Evolutionary conservation across 1,140 invertebrate genomes (phyloP).

Genomic region (Cyphomyrmex costatus): DNA sequence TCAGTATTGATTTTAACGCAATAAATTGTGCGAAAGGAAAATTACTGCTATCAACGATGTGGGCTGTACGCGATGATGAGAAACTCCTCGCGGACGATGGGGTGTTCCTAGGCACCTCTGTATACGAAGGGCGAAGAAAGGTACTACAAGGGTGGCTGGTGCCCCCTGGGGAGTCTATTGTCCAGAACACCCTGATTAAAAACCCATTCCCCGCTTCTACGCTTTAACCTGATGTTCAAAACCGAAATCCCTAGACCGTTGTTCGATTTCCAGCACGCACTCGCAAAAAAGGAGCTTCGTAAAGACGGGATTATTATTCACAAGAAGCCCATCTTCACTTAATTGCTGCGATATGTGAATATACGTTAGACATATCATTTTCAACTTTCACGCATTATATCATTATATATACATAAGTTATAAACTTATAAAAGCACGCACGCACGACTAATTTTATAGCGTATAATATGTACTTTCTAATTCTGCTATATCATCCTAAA

Average conservation of each 20-base stretch:
- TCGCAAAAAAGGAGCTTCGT: constrained; percentile 22
- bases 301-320: constrained; percentile 54
- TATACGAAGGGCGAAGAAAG: constrained; percentile 80
- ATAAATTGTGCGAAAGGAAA: constrained; percentile 72
- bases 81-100: constrained; percentile 67
- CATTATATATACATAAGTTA: neutral
- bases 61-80: constrained; percentile 55
- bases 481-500: neutral
- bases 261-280: constrained; percentile 56
- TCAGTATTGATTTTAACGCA: constrained; percentile 27
- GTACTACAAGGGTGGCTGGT: constrained; percentile 82
- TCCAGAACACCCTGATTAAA: constrained; percentile 85
- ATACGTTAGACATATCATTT: neutral
- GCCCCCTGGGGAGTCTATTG: constrained; percentile 84
- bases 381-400: constrained; percentile 26
- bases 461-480: neutral
- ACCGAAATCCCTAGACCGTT: constrained; percentile 68
- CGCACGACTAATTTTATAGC: neutral
- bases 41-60: constrained; percentile 63
- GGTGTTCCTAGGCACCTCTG: constrained; percentile 77
- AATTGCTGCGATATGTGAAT: constrained; percentile 1
- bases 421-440: neutral
- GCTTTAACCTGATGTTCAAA: constrained; percentile 77
- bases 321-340: constrained; percentile 31
- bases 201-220: constrained; percentile 82